Base-by-base conservation (phyloP, 2,888 invertebrate genomes). In the Folsomia manolachei region DNA sequence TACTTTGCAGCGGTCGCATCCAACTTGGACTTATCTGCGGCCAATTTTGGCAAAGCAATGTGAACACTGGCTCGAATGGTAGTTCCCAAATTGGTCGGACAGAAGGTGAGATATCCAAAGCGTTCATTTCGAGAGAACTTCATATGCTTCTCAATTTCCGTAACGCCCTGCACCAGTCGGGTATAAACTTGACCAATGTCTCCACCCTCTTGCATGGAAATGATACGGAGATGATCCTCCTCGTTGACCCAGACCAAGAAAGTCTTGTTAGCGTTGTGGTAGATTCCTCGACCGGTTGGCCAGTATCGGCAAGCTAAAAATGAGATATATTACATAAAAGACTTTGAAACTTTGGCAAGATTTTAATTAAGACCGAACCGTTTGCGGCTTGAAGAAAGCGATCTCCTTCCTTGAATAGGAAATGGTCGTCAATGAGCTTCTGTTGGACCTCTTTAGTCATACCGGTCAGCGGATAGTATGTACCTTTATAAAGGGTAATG, bases 161-260 rank as follows among this genome's bases (percentile, higher is more conserved):
- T 84, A 70, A 87, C 85, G 70, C 85, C 87, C 56, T 77, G 76
- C n/a, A 74, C 71, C 70, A 80, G 74, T 19, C 80, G 76, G 1
- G 75, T 39, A 74, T 74, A 76, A 23, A 80, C 76, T 14, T 62
- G 60, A 2, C 77, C 78, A 26, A 80, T 64, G 63, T 80, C 77
- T 39, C 80, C 80, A 11, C 80, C 80, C 70, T 72, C 62, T 56
- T 97, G 95, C 97, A 97, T 97, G 84, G 96, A 97, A 87, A 97
- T 97, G 83, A 97, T 91, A 82, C 97, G 92, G 83, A 97, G 90
- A 86, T 97, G 97, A 88, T 97, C 97, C 86, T 97, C 97, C 86
- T 97, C 97, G 85, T 97, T 97, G 88, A 93, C 92, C 97, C 97
- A 98, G 80, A 97, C 93, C 85, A 95, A 88, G 92, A 97, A 97